A percentile compares a stretch with the other conserved stretches of the same genome.
phyloP scores from a whole-genome alignment of 2,888 invertebrate species.

The Lysandra coridon region DNA sequence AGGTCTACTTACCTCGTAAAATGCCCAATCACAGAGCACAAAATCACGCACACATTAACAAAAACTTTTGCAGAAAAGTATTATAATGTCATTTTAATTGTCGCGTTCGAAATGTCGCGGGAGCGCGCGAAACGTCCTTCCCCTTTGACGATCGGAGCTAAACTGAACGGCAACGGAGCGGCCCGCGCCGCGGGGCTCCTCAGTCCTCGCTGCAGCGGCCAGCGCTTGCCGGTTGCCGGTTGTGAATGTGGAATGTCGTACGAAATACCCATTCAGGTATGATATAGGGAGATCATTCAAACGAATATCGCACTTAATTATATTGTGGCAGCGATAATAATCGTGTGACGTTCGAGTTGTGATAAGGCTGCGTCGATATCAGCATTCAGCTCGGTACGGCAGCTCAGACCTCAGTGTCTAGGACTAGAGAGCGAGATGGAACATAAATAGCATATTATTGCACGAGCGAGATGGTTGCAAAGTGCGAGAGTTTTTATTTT shows the following conservation, averaged over 20 bases:
- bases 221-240: background rate
- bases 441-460: constrained; percentile 38
- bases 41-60: constrained; percentile 57
- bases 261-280: constrained; percentile 76
- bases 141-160: constrained; percentile 47
- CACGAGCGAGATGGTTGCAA: constrained; percentile 50
- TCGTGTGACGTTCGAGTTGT: constrained; percentile 41
- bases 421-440: constrained; percentile 63
- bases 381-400: constrained; percentile 61
- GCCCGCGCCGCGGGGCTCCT: background rate
- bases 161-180: constrained; percentile 50
- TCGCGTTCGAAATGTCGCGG: constrained; percentile 48
- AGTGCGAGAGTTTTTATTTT: constrained; percentile 4
- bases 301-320: constrained; percentile 28
- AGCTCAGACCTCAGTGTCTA: constrained; percentile 75
- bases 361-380: constrained; percentile 79
- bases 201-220: too few relatives aligned
- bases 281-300: constrained; percentile 56
- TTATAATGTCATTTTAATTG: constrained; percentile 40
- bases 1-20: constrained; percentile 58
- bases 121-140: constrained; percentile 45
- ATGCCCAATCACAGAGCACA: constrained; percentile 46
- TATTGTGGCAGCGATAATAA: constrained; percentile 56
- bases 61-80: constrained; percentile 64
- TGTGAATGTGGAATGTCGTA: constrained; percentile 70